phyloP scores from a whole-genome alignment of 2,113 vertebrate genomes.

The Murina feae region DNA sequence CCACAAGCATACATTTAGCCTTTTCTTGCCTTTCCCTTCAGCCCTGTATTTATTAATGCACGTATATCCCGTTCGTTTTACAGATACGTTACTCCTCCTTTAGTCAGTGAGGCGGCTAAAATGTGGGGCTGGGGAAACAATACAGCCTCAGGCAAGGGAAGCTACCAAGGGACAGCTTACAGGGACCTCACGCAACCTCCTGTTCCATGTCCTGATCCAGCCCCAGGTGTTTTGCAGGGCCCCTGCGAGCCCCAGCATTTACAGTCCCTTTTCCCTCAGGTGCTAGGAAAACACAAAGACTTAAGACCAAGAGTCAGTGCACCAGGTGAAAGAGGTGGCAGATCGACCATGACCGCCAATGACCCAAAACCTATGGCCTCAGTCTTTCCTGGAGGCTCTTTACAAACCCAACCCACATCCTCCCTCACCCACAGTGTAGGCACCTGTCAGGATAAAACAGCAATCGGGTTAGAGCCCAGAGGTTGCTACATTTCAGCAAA shows the following conservation, averaged over 20 bases:
- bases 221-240: not conserved
- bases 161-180: slow-evolving; percentile 14
- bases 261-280: slow-evolving; percentile 51
- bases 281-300: slow-evolving; percentile 52
- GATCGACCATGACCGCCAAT: not conserved
- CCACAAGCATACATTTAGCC: not conserved
- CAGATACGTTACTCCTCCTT: slow-evolving; percentile 40
- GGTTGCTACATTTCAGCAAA: not conserved
- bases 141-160: slow-evolving; percentile 32
- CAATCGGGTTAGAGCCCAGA: not conserved
- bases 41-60: slow-evolving; percentile 30
- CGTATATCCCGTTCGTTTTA: not conserved
- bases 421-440: not conserved
- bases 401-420: not conserved
- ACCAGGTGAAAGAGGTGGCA: not conserved
- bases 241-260: slow-evolving; percentile 38
- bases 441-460: not conserved
- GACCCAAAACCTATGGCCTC: not conserved
- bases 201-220: not conserved
- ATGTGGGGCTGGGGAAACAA: not conserved
- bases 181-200: not conserved
- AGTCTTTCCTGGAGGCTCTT: not conserved
- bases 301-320: slow-evolving; percentile 4
- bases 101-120: slow-evolving; percentile 5
- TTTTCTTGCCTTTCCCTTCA: not conserved